phyloP scores from a whole-genome alignment of 2,888 invertebrate species.

The Cryptocephalus primarius region DNA sequence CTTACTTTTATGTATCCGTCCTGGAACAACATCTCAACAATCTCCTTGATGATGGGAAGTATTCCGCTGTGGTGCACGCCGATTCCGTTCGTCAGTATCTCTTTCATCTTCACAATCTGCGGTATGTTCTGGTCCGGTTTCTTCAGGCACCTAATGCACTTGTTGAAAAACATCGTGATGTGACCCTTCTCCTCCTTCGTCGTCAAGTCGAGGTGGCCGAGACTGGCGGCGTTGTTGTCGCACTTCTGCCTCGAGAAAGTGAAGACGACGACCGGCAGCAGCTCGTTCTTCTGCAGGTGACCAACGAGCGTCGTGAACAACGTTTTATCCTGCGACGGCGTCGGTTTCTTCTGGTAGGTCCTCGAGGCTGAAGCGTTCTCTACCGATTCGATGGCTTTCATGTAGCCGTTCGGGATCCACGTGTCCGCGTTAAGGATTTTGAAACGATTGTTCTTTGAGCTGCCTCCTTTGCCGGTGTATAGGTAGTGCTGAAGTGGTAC shows the following conservation, averaged over 20 bases:
- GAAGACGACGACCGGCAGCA: slow-evolving; percentile 90
- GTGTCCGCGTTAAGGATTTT: slow-evolving; percentile 69
- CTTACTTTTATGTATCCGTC: slow-evolving; percentile 66
- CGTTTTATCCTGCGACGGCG: slow-evolving; percentile 63
- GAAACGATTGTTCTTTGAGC: slow-evolving; percentile 63
- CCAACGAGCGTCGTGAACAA: slow-evolving; percentile 76
- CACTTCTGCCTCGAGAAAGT: slow-evolving; percentile 82
- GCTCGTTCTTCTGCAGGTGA: slow-evolving; percentile 68
- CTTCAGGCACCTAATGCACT: slow-evolving; percentile 61
- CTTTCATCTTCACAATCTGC: slow-evolving; percentile 64
- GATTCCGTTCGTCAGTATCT: slow-evolving; percentile 71
- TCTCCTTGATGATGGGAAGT: slow-evolving; percentile 95
- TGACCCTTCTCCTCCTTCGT: slow-evolving; percentile 74
- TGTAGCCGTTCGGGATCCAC: slow-evolving; percentile 55
- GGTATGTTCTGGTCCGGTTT: slow-evolving; percentile 80
- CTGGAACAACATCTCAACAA: slow-evolving; percentile 95
- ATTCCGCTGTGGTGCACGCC: slow-evolving; percentile 98
- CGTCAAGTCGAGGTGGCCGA: slow-evolving; percentile 63
- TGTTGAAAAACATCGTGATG: slow-evolving; percentile 76
- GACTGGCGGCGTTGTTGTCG: slow-evolving; percentile 49
- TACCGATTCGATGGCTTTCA: slow-evolving; percentile 16
- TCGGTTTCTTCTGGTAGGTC: slow-evolving; percentile 13
- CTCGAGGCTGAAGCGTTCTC: slow-evolving; percentile 9
- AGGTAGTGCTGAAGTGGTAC: slow-evolving; percentile 93
- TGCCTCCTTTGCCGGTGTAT: slow-evolving; percentile 74